Conservation (phyloP, 2,113 vertebrate genomes). For the Muntiacus reevesi region DNA sequence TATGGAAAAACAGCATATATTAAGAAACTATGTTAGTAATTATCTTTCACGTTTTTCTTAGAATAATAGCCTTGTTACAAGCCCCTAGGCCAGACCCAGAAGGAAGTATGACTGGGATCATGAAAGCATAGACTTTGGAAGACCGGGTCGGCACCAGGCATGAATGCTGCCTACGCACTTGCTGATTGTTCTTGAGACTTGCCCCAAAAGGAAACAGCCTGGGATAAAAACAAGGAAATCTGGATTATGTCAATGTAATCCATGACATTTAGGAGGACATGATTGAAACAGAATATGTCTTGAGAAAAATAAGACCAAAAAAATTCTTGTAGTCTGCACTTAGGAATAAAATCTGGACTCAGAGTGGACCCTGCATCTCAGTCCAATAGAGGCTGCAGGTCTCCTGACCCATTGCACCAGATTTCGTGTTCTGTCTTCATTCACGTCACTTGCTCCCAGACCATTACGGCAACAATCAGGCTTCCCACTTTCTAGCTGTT, state of each 20-base stretch:
- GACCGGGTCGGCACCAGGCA: neutral
- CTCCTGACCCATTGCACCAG: neutral
- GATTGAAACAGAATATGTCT: neutral
- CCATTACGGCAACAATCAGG: neutral
- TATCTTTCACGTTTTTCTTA: neutral
- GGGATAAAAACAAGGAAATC: neutral
- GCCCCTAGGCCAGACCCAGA: neutral
- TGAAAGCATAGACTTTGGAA: neutral
- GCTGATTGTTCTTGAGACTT: neutral
- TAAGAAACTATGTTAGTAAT: neutral
- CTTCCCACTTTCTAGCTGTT: neutral
- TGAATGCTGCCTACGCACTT: neutral
- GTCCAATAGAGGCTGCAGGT: neutral
- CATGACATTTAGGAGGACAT: neutral
- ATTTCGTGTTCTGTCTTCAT: neutral
- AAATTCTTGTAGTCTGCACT: neutral
- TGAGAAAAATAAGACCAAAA: neutral
- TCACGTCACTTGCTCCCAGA: accelerated
- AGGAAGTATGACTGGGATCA: neutral
- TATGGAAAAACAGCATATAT: neutral
- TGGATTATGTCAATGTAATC: neutral
- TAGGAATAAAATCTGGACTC: neutral
- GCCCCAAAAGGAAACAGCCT: neutral
- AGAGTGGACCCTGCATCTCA: neutral
- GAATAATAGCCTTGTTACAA: neutral